These are phyloP conservation scores for Rhinogobius similis DNA, from an alignment of 2,113 vertebrate genomes.

Conservation along the genomic window DNA sequence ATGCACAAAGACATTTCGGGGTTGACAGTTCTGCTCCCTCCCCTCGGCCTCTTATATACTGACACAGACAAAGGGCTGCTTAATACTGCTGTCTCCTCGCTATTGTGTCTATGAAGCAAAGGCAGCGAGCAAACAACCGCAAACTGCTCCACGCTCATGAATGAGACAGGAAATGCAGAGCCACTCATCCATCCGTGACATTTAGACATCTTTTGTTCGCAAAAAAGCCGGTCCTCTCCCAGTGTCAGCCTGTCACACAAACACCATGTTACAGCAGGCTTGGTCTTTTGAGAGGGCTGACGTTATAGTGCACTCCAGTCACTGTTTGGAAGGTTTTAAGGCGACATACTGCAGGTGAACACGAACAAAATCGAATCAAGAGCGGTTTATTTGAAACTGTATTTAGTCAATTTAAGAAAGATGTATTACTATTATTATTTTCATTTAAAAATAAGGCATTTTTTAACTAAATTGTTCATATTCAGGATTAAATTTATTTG, in stretches of 20 bases:
- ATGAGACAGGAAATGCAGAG: slow-evolving; percentile 53
- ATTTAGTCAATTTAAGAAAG: too few species aligned
- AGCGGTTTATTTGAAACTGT: too few species aligned
- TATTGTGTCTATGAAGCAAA: slow-evolving; percentile 23
- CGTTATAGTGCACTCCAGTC: slow-evolving; percentile 9
- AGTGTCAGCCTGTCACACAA: slow-evolving; percentile 34
- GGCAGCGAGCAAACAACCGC: slow-evolving; percentile 46
- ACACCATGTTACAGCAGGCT: slow-evolving; percentile 21
- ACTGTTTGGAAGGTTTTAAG: too few species aligned
- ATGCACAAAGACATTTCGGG: slow-evolving; percentile 22
- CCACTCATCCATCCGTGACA: slow-evolving; percentile 55
- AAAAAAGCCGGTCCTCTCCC: slow-evolving; percentile 36
- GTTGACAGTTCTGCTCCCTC: slow-evolving; percentile 33
- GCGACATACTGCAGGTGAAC: too few species aligned
- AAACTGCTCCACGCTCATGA: slow-evolving; percentile 46
- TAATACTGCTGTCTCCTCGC: slow-evolving; percentile 50
- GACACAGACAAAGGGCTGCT: slow-evolving; percentile 60
- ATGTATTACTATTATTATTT: too few species aligned
- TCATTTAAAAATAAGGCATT: too few species aligned
- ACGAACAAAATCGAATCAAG: too few species aligned
- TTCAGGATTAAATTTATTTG: too few species aligned
- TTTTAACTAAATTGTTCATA: too few species aligned
- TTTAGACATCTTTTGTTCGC: slow-evolving; percentile 63
- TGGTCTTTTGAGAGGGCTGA: not conserved
- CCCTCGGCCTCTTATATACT: slow-evolving; percentile 34